Evolutionary conservation across 1,140 invertebrate species (phyloP).

Genomic region (Caenorhabditis briggsae): DNA sequence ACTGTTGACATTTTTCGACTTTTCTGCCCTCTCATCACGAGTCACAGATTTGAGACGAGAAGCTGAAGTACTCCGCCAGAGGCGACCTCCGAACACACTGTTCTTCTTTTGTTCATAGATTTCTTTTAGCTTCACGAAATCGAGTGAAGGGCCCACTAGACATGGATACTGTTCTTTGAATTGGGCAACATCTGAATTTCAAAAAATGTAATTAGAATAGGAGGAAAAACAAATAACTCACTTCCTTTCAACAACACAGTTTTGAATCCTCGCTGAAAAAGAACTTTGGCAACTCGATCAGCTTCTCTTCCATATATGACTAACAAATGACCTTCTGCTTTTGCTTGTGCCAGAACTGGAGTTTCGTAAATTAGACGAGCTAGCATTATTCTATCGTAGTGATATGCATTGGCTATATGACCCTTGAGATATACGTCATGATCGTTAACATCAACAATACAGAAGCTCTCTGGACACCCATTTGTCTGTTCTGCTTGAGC

Average conservation of each 20-base stretch:
- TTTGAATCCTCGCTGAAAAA: constrained; percentile 49
- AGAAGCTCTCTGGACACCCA: constrained; percentile 34
- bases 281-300: constrained; percentile 5
- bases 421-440: constrained; percentile 6
- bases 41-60: constrained; percentile 35
- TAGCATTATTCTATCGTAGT: constrained; percentile 44
- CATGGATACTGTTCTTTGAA: constrained; percentile 53
- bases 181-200: constrained; percentile 24
- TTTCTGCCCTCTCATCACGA: constrained; percentile 2
- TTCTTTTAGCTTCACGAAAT: constrained; percentile 44
- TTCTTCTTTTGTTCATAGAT: constrained; percentile 40
- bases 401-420: constrained; percentile 26
- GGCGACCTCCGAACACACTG: constrained; percentile 12
- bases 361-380: constrained; percentile 16
- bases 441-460: constrained; percentile 35
- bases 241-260: constrained; percentile 52
- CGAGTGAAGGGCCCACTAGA: not conserved
- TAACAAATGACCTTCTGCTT: constrained; percentile 17
- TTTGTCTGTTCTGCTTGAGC: constrained; percentile 13
- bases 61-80: constrained; percentile 58
- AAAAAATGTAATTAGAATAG: not conserved
- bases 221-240: not conserved
- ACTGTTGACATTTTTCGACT: constrained; percentile 14
- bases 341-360: constrained; percentile 10
- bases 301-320: constrained; percentile 53